Conservation (phyloP, 2,113 vertebrate species). For the Embiotoca jacksoni region DNA sequence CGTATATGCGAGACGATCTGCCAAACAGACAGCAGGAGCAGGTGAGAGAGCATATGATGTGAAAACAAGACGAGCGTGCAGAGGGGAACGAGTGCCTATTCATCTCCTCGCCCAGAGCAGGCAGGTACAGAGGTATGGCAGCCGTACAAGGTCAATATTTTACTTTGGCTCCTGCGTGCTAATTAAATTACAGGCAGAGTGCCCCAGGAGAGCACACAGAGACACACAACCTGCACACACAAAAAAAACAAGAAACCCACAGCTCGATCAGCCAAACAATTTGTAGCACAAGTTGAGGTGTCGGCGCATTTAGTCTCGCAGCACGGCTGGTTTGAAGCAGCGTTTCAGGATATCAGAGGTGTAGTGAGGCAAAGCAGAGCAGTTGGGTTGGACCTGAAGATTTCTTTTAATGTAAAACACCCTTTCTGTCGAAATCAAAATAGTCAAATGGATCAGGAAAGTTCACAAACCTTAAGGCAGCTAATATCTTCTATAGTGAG, state of each 20-base stretch:
- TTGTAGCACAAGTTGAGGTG: slow-evolving; percentile 60
- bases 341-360: slow-evolving; percentile 12
- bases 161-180: slow-evolving; percentile 75
- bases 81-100: slow-evolving; percentile 47
- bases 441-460: too few relatives aligned
- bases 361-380: slow-evolving; percentile 1
- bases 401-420: not conserved
- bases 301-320: slow-evolving; percentile 37
- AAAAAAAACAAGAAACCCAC: not conserved
- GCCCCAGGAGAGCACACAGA: slow-evolving; percentile 55
- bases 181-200: slow-evolving; percentile 80
- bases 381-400: not conserved
- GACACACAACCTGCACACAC: slow-evolving; percentile 35
- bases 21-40: slow-evolving; percentile 65
- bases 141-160: slow-evolving; percentile 81
- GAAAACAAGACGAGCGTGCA: slow-evolving; percentile 34
- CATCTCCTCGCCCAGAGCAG: slow-evolving; percentile 64
- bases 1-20: slow-evolving; percentile 41
- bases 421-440: not conserved
- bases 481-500: not conserved
- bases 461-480: too few relatives aligned
- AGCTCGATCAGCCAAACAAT: slow-evolving; percentile 66
- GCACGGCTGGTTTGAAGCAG: slow-evolving; percentile 15
- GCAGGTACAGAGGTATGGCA: slow-evolving; percentile 73
- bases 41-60: slow-evolving; percentile 44